These are phyloP conservation scores for Papilio aristodemus DNA, from an alignment of 1,140 invertebrate genomes.

Conservation along the genomic window DNA sequence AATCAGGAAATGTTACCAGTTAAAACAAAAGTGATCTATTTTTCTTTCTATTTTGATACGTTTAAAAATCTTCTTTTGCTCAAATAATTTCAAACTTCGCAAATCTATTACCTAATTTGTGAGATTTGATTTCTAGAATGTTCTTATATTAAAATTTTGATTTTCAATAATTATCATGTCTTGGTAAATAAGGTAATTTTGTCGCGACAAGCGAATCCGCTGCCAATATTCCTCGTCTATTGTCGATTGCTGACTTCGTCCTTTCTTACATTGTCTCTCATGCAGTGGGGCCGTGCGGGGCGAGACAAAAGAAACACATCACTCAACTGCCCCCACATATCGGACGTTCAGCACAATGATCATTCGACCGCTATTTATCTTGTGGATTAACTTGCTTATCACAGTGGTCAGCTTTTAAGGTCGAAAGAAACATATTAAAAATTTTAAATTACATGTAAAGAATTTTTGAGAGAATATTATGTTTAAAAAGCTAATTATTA, in stretches of 20 bases:
- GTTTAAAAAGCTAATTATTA: no score
- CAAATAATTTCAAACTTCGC: no score
- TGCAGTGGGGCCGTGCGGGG: constrained; percentile 39
- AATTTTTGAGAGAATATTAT: not conserved
- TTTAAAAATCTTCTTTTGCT: no score
- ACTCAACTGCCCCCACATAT: constrained; percentile 57
- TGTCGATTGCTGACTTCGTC: constrained; percentile 64
- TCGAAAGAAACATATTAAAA: not conserved
- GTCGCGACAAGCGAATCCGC: constrained; percentile 20
- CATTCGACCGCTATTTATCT: constrained; percentile 65
- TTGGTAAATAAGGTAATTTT: constrained; percentile 2
- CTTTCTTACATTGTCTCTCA: constrained; percentile 70
- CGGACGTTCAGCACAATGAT: constrained; percentile 57
- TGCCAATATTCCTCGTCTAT: constrained; percentile 46
- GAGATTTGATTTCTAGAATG: not conserved
- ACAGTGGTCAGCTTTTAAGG: constrained; percentile 41
- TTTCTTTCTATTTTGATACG: no score
- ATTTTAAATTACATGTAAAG: not conserved
- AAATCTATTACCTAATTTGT: no score
- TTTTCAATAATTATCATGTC: not conserved
- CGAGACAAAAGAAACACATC: constrained; percentile 76
- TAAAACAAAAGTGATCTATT: no score
- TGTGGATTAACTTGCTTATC: constrained; percentile 74
- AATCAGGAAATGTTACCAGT: no score
- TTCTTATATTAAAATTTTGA: not conserved